Percentiles rank a stretch among this genome's conserved stretches.
These are phyloP conservation scores for Pachypanchax playfairii DNA, from an alignment of 2,113 vertebrate species.

Conservation along the genomic window DNA sequence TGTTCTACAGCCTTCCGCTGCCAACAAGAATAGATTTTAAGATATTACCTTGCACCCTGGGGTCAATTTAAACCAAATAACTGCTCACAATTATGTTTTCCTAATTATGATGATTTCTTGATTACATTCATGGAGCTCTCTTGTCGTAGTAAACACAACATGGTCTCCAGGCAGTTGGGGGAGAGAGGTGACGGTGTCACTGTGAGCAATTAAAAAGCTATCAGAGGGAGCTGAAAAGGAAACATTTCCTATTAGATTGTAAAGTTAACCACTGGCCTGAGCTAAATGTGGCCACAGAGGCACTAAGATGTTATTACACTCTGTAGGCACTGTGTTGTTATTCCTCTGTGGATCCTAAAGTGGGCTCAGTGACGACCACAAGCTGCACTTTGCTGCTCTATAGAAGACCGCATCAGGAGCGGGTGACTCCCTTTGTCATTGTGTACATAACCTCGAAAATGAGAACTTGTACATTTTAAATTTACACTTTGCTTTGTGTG, in stretches of 20 bases:
- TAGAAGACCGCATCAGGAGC: constrained; percentile 22
- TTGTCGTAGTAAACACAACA: constrained; percentile 32
- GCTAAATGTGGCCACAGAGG: constrained; percentile 41
- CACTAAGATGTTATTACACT: constrained; percentile 54
- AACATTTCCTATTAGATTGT: constrained; percentile 66
- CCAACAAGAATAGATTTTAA: constrained; percentile 50
- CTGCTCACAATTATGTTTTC: constrained; percentile 59
- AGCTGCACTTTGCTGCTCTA: constrained; percentile 29
- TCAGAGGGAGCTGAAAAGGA: constrained; percentile 52
- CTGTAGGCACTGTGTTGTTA: constrained; percentile 41
- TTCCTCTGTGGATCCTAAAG: constrained; percentile 46
- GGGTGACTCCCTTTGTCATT: constrained; percentile 8
- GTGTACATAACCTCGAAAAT: constrained; percentile 21
- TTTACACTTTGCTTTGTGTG: constrained; percentile 1
- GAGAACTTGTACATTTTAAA: constrained; percentile 19
- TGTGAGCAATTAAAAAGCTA: constrained; percentile 74
- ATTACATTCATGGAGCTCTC: constrained; percentile 57
- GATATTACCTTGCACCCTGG: constrained; percentile 53
- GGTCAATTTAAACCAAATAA: constrained; percentile 69
- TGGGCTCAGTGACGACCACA: constrained; percentile 46
- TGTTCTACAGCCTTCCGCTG: constrained; percentile 24
- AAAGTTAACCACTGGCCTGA: constrained; percentile 61
- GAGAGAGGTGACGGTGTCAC: constrained; percentile 62
- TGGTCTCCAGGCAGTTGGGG: constrained; percentile 38
- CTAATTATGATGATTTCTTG: constrained; percentile 72